Evolutionary conservation across 2,113 vertebrate genomes (phyloP).

Genomic region (Embiotoca jacksoni): DNA sequence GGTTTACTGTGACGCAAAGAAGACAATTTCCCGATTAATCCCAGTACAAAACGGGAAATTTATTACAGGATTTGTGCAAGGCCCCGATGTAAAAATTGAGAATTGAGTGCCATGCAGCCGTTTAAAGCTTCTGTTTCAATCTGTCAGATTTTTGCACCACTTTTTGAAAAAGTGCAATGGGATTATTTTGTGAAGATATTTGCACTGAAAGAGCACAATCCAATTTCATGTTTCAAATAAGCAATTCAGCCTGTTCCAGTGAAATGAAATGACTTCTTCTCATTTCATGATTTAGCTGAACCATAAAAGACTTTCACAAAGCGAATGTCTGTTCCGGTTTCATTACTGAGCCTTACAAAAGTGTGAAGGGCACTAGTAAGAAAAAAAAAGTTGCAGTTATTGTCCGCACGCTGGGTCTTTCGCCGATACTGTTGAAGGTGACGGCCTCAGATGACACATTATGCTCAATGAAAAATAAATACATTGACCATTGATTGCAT

Average conservation of each 20-base stretch:
- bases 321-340: neutral
- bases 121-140: neutral
- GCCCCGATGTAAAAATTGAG: neutral
- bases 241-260: neutral
- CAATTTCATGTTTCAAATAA: constrained; percentile 57
- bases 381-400: neutral
- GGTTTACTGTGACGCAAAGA: neutral
- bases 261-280: constrained; percentile 22
- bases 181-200: constrained; percentile 33
- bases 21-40: constrained; percentile 43
- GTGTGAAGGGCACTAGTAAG: constrained; percentile 1
- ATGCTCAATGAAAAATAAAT: constrained; percentile 18
- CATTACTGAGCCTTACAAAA: constrained; percentile 12
- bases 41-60: constrained; percentile 5
- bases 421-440: constrained; percentile 16
- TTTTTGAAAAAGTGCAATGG: constrained; percentile 1
- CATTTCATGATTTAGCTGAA: constrained; percentile 37
- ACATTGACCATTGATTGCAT: constrained; percentile 18
- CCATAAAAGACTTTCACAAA: constrained; percentile 15
- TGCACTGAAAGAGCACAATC: constrained; percentile 32
- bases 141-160: constrained; percentile 18
- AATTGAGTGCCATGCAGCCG: neutral
- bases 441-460: constrained; percentile 7
- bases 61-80: constrained; percentile 22
- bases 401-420: constrained; percentile 13